A percentile compares a stretch with the other conserved stretches of the same genome.
Conservation (phyloP, 2,888 invertebrate genomes). For the Eucriotettix oculatus region DNA sequence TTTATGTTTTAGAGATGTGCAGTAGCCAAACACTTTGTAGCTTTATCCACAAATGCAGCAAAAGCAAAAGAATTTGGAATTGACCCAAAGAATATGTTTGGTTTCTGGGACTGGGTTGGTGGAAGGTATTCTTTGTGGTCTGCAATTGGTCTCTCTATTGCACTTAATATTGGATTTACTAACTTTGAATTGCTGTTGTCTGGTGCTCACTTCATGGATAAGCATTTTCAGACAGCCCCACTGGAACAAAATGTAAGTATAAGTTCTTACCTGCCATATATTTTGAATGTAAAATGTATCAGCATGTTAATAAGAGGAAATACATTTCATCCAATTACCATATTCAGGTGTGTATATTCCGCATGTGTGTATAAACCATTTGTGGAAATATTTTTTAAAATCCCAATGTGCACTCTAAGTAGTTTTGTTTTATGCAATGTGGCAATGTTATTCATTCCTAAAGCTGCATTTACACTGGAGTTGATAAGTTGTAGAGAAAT, state of each 20-base stretch:
- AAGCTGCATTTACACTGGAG: too few relatives aligned
- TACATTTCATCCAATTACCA: too few relatives aligned
- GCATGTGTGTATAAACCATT: too few relatives aligned
- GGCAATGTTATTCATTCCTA: too few relatives aligned
- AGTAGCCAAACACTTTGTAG: constrained; percentile 96
- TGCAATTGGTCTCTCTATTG: constrained; percentile 94
- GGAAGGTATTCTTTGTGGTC: constrained; percentile 97
- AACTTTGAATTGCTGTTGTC: constrained; percentile 83
- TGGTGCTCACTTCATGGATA: constrained; percentile 87
- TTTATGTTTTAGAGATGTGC: constrained; percentile 41
- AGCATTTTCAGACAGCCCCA: constrained; percentile 76
- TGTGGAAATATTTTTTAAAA: too few relatives aligned
- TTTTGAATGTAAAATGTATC: too few relatives aligned
- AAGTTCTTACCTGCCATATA: too few relatives aligned
- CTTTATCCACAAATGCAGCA: constrained; percentile 83
- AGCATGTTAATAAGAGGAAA: too few relatives aligned
- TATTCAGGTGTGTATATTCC: too few relatives aligned
- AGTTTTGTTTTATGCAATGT: too few relatives aligned
- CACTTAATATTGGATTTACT: constrained; percentile 80
- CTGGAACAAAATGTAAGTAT: constrained; percentile 73
- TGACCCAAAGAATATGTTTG: constrained; percentile 94
- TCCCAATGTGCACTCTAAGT: too few relatives aligned
- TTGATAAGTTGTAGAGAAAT: too few relatives aligned
- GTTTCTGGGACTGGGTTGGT: constrained; percentile 99
- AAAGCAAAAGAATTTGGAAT: constrained; percentile 98